Conservation (phyloP, 2,888 invertebrate genomes). For the Chydorus sphaericus region DNA sequence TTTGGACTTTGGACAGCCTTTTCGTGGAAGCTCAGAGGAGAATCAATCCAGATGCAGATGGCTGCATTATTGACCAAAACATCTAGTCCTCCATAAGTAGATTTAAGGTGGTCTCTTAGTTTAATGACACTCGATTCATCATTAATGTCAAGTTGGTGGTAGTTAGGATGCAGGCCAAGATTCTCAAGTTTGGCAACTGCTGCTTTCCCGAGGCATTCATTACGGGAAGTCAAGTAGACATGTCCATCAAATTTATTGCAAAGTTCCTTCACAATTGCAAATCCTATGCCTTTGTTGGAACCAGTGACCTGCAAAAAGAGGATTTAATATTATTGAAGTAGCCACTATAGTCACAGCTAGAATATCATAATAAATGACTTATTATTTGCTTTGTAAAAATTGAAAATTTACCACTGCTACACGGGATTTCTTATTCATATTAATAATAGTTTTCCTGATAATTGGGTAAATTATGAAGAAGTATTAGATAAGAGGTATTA, state of each 20-base stretch:
- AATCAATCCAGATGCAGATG: conserved; percentile 42
- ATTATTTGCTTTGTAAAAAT: background rate
- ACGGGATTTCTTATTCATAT: too few relatives aligned
- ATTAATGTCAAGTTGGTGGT: conserved; percentile 53
- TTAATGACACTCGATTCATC: conserved; percentile 40
- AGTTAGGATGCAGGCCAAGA: conserved; percentile 34
- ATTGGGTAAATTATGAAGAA: too few relatives aligned
- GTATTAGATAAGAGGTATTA: too few relatives aligned
- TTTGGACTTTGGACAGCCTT: conserved; percentile 48
- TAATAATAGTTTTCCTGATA: too few relatives aligned
- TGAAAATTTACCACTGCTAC: conserved; percentile 9
- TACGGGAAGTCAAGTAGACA: conserved; percentile 29
- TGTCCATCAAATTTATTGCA: conserved; percentile 27
- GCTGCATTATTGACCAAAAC: conserved; percentile 62
- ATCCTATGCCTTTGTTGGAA: conserved; percentile 26
- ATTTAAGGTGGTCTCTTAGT: conserved; percentile 43
- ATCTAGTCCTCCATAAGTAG: conserved; percentile 50
- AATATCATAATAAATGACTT: too few relatives aligned
- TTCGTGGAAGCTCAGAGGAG: conserved; percentile 43
- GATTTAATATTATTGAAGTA: background rate
- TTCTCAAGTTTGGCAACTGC: conserved; percentile 22
- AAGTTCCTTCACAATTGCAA: conserved; percentile 24
- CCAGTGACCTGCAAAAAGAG: conserved; percentile 21
- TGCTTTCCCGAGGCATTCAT: conserved; percentile 22
- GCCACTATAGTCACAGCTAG: too few relatives aligned